Percentiles rank a stretch among this genome's conserved stretches.
Evolutionary conservation across 1,140 invertebrate species (phyloP).

Genomic region (Diabrotica virgifera): DNA sequence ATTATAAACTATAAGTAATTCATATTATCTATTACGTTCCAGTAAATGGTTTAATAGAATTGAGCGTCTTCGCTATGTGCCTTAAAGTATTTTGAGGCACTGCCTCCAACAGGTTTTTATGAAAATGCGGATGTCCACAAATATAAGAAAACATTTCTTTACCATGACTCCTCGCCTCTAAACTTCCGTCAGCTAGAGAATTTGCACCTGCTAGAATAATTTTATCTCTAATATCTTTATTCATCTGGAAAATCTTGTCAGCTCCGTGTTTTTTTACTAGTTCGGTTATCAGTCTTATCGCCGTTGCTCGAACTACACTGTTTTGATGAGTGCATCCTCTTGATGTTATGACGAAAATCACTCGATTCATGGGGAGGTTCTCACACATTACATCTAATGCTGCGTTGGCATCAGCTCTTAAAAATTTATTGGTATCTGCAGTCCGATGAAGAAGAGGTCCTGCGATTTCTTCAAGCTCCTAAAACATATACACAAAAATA

Average conservation of each 20-base stretch:
- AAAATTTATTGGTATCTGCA: constrained; percentile 89
- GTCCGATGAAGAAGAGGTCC: constrained; percentile 78
- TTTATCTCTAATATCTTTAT: constrained; percentile 75
- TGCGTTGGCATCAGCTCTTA: constrained; percentile 81
- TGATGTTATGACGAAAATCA: constrained; percentile 52
- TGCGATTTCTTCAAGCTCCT: constrained; percentile 85
- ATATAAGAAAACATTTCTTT: constrained; percentile 63
- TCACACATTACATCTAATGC: constrained; percentile 79
- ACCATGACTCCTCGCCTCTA: constrained; percentile 76
- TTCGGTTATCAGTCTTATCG: constrained; percentile 73
- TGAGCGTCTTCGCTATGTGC: constrained; percentile 65
- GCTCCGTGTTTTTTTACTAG: constrained; percentile 70
- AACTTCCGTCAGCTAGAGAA: constrained; percentile 79
- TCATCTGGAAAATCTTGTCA: constrained; percentile 67
- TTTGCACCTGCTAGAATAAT: constrained; percentile 77
- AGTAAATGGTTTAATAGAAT: constrained; percentile 19
- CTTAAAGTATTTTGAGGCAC: constrained; percentile 63
- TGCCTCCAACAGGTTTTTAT: constrained; percentile 60
- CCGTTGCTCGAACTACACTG: constrained; percentile 74
- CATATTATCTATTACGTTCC: background rate
- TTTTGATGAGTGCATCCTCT: constrained; percentile 77
- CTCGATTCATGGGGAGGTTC: constrained; percentile 59
- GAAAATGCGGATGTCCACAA: constrained; percentile 61
- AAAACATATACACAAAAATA: constrained; percentile 25
- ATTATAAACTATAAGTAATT: background rate